Base-by-base conservation (phyloP, 1,140 invertebrate genomes). In the Tachypleus tridentatus region DNA sequence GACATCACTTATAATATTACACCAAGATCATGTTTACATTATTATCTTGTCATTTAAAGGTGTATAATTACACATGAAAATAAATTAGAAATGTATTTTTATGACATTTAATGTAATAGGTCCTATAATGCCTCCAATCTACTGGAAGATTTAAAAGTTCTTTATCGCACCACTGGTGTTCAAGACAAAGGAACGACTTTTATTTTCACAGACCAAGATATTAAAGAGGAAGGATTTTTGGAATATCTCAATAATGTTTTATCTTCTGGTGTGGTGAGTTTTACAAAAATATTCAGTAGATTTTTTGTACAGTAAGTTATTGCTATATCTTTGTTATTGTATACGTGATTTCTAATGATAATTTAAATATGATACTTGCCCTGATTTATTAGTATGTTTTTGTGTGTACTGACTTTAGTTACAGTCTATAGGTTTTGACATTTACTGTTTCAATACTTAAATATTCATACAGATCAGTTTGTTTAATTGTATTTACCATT, bases 141-240 rank as follows among this genome's bases (percentile, higher is more conserved):
- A 73, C 78, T 97, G 67, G 95, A 98, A 79, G 95, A 98, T 77
- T 78, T 98, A 29, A 97, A 96, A 79, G 83, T 89, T 64, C 79
- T 98, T 47, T 97, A 96, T 74, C 82, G 93, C 71, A 87, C 88
- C 0, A 95, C 93, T 74, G 95, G 94, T 48, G 88, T 89, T 10
- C 91, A 96, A 76, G 93, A 92, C 48, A 97, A 97, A 82, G 93
- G 94, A n/a, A 96, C 93, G 4, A 93, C 93, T 1, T 98, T 98
- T 76, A 91, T 98, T 67, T 97, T 97, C 75, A 94, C 93, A 7
- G 94, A 98, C 77, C 84, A 97, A 65, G 93, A 97, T 74, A 93
- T 97, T 60, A 98, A 97, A 80, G 94, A 97, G 79, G 95, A 98
- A 81, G 87, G 88, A 52, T 98, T 97, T 76, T 80, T 98, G 4